Base-by-base conservation (phyloP, 2,113 vertebrate genomes). In the Aix galericulata region DNA sequence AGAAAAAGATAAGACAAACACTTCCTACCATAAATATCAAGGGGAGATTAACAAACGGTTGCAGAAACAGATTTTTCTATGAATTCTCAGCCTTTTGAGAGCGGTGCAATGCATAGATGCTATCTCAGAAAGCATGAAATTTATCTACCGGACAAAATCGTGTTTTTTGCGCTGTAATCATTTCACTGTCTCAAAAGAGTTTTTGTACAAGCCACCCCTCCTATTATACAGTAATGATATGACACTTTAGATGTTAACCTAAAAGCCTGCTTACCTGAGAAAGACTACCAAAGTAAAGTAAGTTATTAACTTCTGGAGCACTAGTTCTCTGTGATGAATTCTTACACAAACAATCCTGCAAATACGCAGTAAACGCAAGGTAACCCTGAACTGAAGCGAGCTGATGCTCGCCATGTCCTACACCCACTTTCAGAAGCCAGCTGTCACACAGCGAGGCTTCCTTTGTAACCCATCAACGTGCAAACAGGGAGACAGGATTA, bases 1-100 rank as follows among this genome's bases (percentile, higher is more conserved):
- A 98, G 89, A 93, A 96, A 95, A 96, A 96, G 75, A 95, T 93
- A 95, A 94, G 85, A 29, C 69, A 92, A 97, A 97, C 94, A 97
- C 79, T 96, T 95, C 71, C 75, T 91, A 95, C 81, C 79, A 89
- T 92, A 95, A 94, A 89, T 93, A 82, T 85, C 88, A 97, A 36
- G 83, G 93, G 88, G 90, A 95, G 80, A 94, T 93, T 75, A 96
- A 94, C 73, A 94, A 96, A 94, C 0, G 3, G 53, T 91, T 91
- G 88, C 34, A 94, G 80, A 66, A 95, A 95, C 40, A 94, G 34
- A 89, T 74, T 67, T 8, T 75, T n/a, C 85, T 86, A 74, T 12
- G 25, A 73, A 78, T 86, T 89, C 26, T 36, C 64, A 91, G 73
- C 52, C 56, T 93, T 93, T 78, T 86, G 38, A 82, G 8, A 80